Evolutionary conservation across 2,888 invertebrate genomes (phyloP), one percentile per base, ranked within the genome.

Genomic region (Congeria kusceri): DNA sequence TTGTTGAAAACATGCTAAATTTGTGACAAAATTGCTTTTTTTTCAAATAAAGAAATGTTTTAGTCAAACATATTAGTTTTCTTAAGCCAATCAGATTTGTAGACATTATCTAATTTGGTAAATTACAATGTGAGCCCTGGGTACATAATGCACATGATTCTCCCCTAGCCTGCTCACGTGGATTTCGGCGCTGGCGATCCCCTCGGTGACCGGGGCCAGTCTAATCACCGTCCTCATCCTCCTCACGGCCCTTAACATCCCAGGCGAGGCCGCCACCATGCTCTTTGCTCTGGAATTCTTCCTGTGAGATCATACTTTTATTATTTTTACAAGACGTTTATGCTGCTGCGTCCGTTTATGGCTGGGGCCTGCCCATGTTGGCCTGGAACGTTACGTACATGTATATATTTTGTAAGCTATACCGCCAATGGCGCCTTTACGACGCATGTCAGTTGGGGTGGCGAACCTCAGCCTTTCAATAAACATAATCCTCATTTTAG

Each of bases 241-340:
- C 25, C 84, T 91, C 46, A 88, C 89, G 7, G 88, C 91, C 3
- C 77, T 91, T n/a, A 84, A 81, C 44, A 86, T 91, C 27, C 89
- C 89, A 0, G 83, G 86, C 0, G 82, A 87, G 32, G 78, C 83
- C 4, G 86, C 90, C 0, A 88, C 88, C 13, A 85, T 91, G 47
- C 80, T 91, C 61, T 90, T 88, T 65, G 87, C 91, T 11, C 67
- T 89, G 13, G 91, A 91, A 67, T 91, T 91, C 88, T 80, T 91
- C 61, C 62, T 91, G 90, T 91, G 78, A 89, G 90, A 86, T 49
- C 28, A 28, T 32, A 39, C 11, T 27, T 13, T 28, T 32, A 44
- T 23, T 23, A 39, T 32, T 3, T 63, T 20, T 13, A 39, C 4
- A n/a, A 23, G n/a, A 11, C 13, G n/a, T 44, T 39, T 15, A 65